Evolutionary conservation across 2,888 invertebrate genomes (phyloP), one percentile per base, ranked within the genome.

Genomic region (Drosophila barbarae): DNA sequence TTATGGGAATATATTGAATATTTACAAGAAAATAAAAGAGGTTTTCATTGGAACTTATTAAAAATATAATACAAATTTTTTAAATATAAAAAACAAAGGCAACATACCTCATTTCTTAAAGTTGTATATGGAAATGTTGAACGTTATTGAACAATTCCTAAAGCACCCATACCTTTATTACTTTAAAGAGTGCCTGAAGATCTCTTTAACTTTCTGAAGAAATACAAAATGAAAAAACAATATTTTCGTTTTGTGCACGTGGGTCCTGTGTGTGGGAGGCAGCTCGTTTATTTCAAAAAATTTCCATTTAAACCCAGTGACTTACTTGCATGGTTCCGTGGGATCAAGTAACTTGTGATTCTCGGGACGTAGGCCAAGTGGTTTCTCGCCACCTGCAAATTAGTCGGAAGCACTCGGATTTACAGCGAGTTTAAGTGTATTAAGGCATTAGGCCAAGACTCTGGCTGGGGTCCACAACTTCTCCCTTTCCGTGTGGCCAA

Each of bases 381-480:
- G 49, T 59, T 61, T 8, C 41, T 59, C 32, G 50, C 44, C 50
- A 66, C 67, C 67, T 70, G 71, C 53, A 82, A 79, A 79, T 79
- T 79, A 83, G 83, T 80, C 76, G 56, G 69, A 80, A 83, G 83
- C 80, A 65, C 53, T 64, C 68, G 69, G 77, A 80, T 76, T 79
- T 83, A 83, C 76, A 77, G 69, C 52, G 76, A 80, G 71, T 81
- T 74, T 76, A 72, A 76, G 68, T 77, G 81, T 74, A 79, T 79
- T 79, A 79, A 77, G 80, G 79, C 80, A 83, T 82, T 79, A 82
- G 74, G 59, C 65, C 51, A 46, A 23, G 51, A 36, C 46, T 42
- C n/a, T 38, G 63, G 39, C 59, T 12, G 18, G 4, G 46, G 46
- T 34, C 10, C 12, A 10, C 12, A 55, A 55, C 44, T 46, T 36